A percentile compares a stretch with the other conserved stretches of the same genome.
These are phyloP conservation scores for Trachops cirrhosus DNA, from an alignment of 2,797 vertebrate genomes.

Conservation along the genomic window DNA sequence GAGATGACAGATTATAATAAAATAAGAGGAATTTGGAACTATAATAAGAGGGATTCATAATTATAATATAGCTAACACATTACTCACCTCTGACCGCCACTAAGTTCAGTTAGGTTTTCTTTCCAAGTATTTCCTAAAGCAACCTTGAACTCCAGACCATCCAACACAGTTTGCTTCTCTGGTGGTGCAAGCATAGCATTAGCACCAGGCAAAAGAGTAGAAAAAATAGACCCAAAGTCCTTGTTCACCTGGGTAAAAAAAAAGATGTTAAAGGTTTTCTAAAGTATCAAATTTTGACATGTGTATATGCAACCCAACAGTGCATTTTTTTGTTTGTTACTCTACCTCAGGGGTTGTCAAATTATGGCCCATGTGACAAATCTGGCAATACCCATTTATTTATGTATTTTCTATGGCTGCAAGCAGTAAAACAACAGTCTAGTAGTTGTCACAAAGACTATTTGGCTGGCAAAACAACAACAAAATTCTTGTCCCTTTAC, in stretches of 20 bases:
- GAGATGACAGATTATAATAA: neutral
- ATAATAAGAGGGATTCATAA: neutral
- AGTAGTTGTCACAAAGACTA: neutral
- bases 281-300: neutral
- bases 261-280: neutral
- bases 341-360: neutral
- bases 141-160: constrained; percentile 94
- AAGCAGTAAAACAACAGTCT: neutral
- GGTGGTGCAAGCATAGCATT: constrained; percentile 90
- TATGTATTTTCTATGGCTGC: neutral
- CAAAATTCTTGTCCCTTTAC: neutral
- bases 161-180: constrained; percentile 84
- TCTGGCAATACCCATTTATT: neutral
- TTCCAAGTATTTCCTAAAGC: constrained; percentile 97
- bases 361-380: neutral
- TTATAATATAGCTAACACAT: neutral
- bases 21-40: neutral
- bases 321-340: neutral
- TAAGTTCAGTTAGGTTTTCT: constrained; percentile 97
- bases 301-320: neutral
- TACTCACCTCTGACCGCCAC: constrained; percentile 96
- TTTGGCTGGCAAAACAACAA: neutral
- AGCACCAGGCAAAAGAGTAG: constrained; percentile 93
- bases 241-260: constrained; percentile 90
- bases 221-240: constrained; percentile 98